Evolutionary conservation across 2,888 invertebrate genomes (phyloP).

Genomic region (Aelia acuminata): DNA sequence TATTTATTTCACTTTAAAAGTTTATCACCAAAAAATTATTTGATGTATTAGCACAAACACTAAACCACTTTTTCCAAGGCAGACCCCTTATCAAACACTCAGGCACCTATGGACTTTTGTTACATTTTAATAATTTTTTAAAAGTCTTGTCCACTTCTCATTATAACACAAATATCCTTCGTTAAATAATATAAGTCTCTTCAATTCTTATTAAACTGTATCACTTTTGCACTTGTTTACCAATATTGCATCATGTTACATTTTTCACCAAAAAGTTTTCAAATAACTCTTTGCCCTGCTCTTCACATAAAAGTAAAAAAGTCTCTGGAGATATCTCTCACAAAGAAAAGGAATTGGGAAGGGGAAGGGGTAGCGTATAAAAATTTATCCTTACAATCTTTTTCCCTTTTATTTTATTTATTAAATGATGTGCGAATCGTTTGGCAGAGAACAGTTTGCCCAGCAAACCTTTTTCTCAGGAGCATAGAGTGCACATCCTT

Average conservation of each 20-base stretch:
- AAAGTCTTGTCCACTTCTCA: slow-evolving; percentile 60
- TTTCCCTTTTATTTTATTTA: slow-evolving; percentile 57
- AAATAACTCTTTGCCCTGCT: slow-evolving; percentile 53
- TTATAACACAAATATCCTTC: slow-evolving; percentile 38
- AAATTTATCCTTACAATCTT: slow-evolving; percentile 58
- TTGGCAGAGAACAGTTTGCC: slow-evolving; percentile 61
- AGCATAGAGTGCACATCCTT: slow-evolving; percentile 50
- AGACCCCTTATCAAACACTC: slow-evolving; percentile 62
- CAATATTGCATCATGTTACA: slow-evolving; percentile 59
- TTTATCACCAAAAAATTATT: slow-evolving; percentile 62
- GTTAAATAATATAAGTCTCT: slow-evolving; percentile 58
- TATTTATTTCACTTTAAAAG: slow-evolving; percentile 62
- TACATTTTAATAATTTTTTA: slow-evolving; percentile 59
- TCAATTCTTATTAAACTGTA: slow-evolving; percentile 56
- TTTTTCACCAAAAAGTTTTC: slow-evolving; percentile 55
- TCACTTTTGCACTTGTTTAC: slow-evolving; percentile 57
- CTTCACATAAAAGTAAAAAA: slow-evolving; percentile 57
- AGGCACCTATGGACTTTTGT: slow-evolving; percentile 64
- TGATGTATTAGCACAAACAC: slow-evolving; percentile 61
- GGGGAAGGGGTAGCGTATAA: slow-evolving; percentile 56
- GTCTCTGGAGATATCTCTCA: slow-evolving; percentile 51
- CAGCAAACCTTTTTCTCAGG: slow-evolving; percentile 62
- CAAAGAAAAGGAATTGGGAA: slow-evolving; percentile 51
- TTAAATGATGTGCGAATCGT: slow-evolving; percentile 52
- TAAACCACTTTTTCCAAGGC: slow-evolving; percentile 64